These are phyloP conservation scores for Tympanuchus pallidicinctus DNA, from an alignment of 2,113 vertebrate genomes.

Conservation along the genomic window DNA sequence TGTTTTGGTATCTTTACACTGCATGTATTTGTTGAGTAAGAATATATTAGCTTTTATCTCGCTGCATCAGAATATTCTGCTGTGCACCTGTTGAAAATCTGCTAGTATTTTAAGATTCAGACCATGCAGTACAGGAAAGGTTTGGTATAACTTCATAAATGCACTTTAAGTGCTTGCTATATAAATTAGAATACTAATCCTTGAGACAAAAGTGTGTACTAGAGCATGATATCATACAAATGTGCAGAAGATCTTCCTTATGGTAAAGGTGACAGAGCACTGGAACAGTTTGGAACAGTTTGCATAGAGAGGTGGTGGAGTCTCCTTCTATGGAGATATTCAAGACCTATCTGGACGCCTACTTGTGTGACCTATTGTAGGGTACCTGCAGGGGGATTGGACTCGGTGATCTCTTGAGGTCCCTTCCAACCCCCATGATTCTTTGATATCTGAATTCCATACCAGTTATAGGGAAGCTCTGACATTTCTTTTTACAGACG, in stretches of 20 bases:
- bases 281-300: too few relatives aligned
- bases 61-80: neutral
- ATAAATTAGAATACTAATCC: too few relatives aligned
- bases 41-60: neutral
- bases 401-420: too few relatives aligned
- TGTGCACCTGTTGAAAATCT: neutral
- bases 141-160: neutral
- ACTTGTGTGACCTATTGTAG: too few relatives aligned
- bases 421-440: too few relatives aligned
- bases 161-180: neutral
- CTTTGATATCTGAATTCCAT: neutral
- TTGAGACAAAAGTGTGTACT: neutral
- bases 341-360: too few relatives aligned
- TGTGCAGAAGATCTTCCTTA: too few relatives aligned
- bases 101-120: neutral
- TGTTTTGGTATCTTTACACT: neutral
- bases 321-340: too few relatives aligned
- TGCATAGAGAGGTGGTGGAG: too few relatives aligned
- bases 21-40: neutral
- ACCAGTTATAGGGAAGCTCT: neutral
- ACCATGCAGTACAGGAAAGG: too few relatives aligned
- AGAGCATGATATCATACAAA: neutral
- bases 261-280: too few relatives aligned
- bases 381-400: too few relatives aligned
- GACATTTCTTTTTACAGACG: neutral